These are phyloP conservation scores for Plestiodon gilberti DNA, from an alignment of 2,113 vertebrate genomes.

Conservation along the genomic window DNA sequence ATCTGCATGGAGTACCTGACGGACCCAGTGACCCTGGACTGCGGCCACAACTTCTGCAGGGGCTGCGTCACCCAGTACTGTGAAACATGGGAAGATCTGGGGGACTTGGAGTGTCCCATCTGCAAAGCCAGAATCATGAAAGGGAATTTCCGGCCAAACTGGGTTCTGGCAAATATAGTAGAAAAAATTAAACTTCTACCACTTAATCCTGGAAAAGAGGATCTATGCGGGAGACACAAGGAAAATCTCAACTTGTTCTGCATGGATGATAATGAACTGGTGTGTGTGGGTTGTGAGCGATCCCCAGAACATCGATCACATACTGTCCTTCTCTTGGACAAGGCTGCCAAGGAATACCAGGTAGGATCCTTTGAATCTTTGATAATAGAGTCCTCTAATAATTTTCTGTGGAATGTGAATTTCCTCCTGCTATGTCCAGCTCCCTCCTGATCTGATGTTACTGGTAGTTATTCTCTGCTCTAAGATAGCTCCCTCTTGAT, in stretches of 20 bases:
- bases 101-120: not conserved
- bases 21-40: not conserved
- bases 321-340: conserved; percentile 75
- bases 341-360: conserved; percentile 75
- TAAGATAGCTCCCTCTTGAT: too few species aligned
- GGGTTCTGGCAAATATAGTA: conserved; percentile 81
- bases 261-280: conserved; percentile 80
- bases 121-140: conserved; percentile 55
- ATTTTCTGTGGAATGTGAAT: too few species aligned
- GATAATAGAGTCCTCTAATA: too few species aligned
- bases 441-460: too few species aligned
- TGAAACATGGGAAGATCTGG: not conserved
- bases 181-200: conserved; percentile 80
- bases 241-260: conserved; percentile 83
- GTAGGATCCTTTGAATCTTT: conserved; percentile 58
- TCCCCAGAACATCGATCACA: conserved; percentile 80
- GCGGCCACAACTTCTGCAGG: conserved; percentile 16
- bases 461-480: too few species aligned
- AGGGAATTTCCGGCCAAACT: conserved; percentile 77
- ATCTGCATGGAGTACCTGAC: not conserved
- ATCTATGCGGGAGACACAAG: conserved; percentile 71
- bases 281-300: conserved; percentile 79
- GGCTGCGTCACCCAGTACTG: not conserved
- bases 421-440: too few species aligned
- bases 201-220: conserved; percentile 65